Evolutionary conservation across 1,140 invertebrate species (phyloP).

Genomic region (Phocides pigmalion): DNA sequence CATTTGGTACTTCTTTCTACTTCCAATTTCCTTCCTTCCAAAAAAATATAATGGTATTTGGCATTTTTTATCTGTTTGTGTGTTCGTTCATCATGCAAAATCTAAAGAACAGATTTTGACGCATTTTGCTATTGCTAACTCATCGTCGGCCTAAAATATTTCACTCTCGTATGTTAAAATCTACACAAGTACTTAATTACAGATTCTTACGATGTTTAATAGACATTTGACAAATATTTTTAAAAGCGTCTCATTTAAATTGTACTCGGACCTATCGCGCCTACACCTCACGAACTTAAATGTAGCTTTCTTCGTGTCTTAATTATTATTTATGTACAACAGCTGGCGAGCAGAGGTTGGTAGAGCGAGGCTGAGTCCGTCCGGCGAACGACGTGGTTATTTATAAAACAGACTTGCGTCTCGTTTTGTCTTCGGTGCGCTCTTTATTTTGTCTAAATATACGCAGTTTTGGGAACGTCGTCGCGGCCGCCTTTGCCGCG

Average conservation of each 20-base stretch:
- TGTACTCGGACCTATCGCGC: background rate
- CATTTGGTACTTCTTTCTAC: no score
- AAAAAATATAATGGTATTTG: no score
- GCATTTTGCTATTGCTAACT: no score
- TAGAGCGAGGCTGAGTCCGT: conserved; percentile 69
- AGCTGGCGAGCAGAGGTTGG: conserved; percentile 78
- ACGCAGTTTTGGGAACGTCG: conserved; percentile 82
- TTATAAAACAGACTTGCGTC: conserved; percentile 82
- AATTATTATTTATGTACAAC: conserved; percentile 82
- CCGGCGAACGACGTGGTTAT: conserved; percentile 79
- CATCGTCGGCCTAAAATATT: no score
- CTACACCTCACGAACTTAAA: conserved; percentile 30
- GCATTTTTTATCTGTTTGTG: no score
- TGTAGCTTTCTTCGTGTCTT: conserved; percentile 75
- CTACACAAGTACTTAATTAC: no score
- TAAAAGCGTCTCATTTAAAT: background rate
- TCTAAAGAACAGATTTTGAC: no score
- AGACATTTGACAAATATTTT: no score
- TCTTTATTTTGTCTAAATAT: conserved; percentile 84
- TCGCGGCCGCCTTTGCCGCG: conserved; percentile 69
- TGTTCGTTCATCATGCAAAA: no score
- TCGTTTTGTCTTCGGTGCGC: conserved; percentile 81
- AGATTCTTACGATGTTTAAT: background rate
- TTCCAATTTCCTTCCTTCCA: no score
- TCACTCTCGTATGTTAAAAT: no score